phyloP scores from a whole-genome alignment of 2,888 invertebrate genomes.

The Phengaris alcon region DNA sequence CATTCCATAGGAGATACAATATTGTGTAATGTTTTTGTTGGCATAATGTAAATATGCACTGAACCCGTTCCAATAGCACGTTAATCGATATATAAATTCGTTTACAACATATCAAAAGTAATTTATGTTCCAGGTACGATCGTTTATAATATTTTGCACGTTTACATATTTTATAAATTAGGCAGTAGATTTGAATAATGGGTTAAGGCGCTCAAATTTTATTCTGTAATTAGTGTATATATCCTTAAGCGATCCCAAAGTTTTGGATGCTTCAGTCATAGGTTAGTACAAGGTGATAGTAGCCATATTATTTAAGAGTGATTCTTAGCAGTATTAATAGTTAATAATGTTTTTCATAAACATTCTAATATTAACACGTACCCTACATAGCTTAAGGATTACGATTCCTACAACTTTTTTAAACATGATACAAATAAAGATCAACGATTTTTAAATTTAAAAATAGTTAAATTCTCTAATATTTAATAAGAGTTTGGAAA shows the following conservation, averaged over 20 bases:
- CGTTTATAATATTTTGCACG: conserved; percentile 5
- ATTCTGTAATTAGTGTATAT: conserved; percentile 73
- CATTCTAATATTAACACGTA: conserved; percentile 13
- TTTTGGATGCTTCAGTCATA: conserved; percentile 67
- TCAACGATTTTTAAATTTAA: conserved; percentile 18
- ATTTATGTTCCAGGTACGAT: conserved; percentile 17
- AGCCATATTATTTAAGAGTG: conserved; percentile 49
- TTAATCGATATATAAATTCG: conserved; percentile 22
- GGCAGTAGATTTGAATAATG: neutral
- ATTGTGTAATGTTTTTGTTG: conserved; percentile 19
- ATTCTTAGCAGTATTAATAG: conserved; percentile 26
- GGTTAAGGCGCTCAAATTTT: conserved; percentile 57
- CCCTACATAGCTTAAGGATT: conserved; percentile 1
- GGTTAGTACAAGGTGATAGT: conserved; percentile 76
- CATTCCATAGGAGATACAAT: conserved; percentile 18
- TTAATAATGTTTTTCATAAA: conserved; percentile 22
- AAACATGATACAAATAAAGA: conserved; percentile 7
- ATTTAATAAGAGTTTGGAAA: conserved; percentile 29
- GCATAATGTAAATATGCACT: conserved; percentile 17
- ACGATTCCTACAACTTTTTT: conserved; percentile 3
- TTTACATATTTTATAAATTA: conserved; percentile 17
- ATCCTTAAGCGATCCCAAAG: conserved; percentile 46
- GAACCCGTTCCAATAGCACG: conserved; percentile 19
- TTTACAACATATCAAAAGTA: conserved; percentile 27
- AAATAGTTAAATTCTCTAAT: conserved; percentile 16